Percentiles rank a stretch among this genome's conserved stretches.
Evolutionary conservation across 1,140 invertebrate species (phyloP).

Genomic region (Trissolcus basalis): DNA sequence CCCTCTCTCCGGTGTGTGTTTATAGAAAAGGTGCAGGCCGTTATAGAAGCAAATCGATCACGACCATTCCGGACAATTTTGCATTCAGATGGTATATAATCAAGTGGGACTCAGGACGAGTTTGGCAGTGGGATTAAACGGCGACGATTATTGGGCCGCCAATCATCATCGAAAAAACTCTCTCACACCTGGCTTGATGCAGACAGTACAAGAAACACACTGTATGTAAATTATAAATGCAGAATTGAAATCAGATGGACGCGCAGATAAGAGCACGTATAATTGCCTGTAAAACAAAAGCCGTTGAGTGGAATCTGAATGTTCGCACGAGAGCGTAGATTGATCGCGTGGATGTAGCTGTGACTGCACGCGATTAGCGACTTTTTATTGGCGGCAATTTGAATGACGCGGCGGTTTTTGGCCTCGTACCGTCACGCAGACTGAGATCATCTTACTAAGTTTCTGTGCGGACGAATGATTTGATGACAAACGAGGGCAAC

Average conservation of each 20-base stretch:
- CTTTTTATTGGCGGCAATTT: slow-evolving; percentile 47
- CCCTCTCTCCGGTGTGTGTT: slow-evolving; percentile 21
- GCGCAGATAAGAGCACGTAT: no score
- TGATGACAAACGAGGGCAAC: slow-evolving; percentile 54
- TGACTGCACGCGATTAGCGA: slow-evolving; percentile 50
- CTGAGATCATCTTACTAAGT: slow-evolving; percentile 53
- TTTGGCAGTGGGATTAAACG: slow-evolving; percentile 39
- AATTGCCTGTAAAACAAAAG: slow-evolving; percentile 7
- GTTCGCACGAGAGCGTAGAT: slow-evolving; percentile 20
- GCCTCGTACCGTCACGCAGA: slow-evolving; percentile 53
- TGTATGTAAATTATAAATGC: not conserved
- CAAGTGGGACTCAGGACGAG: slow-evolving; percentile 18
- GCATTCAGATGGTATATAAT: slow-evolving; percentile 45
- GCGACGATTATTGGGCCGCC: slow-evolving; percentile 31
- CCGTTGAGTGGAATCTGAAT: slow-evolving; percentile 13
- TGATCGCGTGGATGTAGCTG: slow-evolving; percentile 28
- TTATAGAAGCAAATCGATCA: slow-evolving; percentile 51
- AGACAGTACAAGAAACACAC: not conserved
- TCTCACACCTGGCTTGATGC: slow-evolving; percentile 29
- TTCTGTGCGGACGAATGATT: slow-evolving; percentile 50
- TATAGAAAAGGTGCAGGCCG: slow-evolving; percentile 46
- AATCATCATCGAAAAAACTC: slow-evolving; percentile 15
- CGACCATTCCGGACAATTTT: slow-evolving; percentile 44
- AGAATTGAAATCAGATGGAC: no score
- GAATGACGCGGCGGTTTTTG: slow-evolving; percentile 49